Percentiles rank a stretch among this genome's conserved stretches.
Evolutionary conservation across 2,113 vertebrate genomes (phyloP).

Genomic region (Leptocoma aspasia): DNA sequence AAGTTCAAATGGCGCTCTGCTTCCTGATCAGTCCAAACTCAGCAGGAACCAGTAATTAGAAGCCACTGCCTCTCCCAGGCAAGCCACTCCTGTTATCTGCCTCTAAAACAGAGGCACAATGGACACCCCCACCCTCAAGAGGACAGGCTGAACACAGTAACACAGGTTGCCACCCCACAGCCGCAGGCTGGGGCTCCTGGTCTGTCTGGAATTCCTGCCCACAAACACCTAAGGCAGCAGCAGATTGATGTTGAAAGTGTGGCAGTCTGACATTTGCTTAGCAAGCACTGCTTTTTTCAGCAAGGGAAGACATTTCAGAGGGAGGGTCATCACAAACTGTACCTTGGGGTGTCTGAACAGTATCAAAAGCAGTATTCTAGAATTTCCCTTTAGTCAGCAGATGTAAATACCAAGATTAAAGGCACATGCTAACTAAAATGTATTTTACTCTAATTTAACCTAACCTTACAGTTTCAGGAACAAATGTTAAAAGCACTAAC

Average conservation of each 20-base stretch:
- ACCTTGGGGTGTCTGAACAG: background rate
- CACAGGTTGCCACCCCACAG: background rate
- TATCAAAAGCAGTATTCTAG: background rate
- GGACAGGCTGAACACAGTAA: background rate
- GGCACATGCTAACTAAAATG: background rate
- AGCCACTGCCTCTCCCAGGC: background rate
- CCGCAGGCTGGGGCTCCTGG: background rate
- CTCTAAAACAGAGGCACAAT: background rate
- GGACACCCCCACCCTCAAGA: rapidly evolving
- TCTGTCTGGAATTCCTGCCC: background rate
- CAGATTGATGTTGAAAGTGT: rapidly evolving
- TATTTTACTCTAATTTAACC: background rate
- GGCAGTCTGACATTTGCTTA: background rate
- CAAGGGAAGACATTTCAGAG: background rate
- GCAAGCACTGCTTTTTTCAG: background rate
- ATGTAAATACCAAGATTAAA: conserved; percentile 11
- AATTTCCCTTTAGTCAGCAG: background rate
- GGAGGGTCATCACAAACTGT: background rate
- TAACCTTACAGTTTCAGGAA: background rate
- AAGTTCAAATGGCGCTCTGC: background rate
- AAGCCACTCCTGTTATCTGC: background rate
- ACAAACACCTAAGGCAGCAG: background rate
- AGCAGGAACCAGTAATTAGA: background rate
- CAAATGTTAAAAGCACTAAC: background rate
- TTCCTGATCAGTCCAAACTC: background rate